Evolutionary conservation across 2,113 vertebrate species (phyloP).

Genomic region (Hippocampus abdominalis): DNA sequence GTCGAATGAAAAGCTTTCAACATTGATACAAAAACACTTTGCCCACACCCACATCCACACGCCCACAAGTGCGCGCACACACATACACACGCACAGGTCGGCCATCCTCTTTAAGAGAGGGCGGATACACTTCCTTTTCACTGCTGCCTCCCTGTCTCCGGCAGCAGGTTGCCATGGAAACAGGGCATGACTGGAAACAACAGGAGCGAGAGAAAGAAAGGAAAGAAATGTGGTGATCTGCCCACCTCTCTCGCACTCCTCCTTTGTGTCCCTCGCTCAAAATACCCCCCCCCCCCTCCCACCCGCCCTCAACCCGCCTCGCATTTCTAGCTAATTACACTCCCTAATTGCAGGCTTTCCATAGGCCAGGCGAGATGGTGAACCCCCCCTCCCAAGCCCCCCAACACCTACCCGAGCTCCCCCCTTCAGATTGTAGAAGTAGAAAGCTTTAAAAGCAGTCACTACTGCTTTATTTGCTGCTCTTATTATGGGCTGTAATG

Average conservation of each 20-base stretch:
- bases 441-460: constrained; percentile 51
- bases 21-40: constrained; percentile 25
- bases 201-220: constrained; percentile 71
- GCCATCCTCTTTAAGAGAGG: constrained; percentile 72
- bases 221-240: constrained; percentile 67
- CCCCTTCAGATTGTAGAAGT: constrained; percentile 15
- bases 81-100: constrained; percentile 60
- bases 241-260: constrained; percentile 71
- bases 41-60: constrained; percentile 23
- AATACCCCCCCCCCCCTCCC: constrained; percentile 31
- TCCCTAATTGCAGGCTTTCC: constrained; percentile 67
- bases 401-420: neutral
- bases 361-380: constrained; percentile 43
- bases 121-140: constrained; percentile 73
- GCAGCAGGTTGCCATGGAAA: constrained; percentile 79
- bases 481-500: constrained; percentile 1
- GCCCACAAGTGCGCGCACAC: constrained; percentile 13
- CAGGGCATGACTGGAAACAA: constrained; percentile 80
- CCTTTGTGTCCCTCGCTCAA: constrained; percentile 68
- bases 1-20: constrained; percentile 22
- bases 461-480: constrained; percentile 37
- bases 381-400: constrained; percentile 31
- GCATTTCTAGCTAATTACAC: constrained; percentile 67
- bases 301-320: constrained; percentile 30
- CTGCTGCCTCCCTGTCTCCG: constrained; percentile 71